These are phyloP conservation scores for Athripsodes cinereus DNA, from an alignment of 2,888 invertebrate genomes.

Conservation along the genomic window DNA sequence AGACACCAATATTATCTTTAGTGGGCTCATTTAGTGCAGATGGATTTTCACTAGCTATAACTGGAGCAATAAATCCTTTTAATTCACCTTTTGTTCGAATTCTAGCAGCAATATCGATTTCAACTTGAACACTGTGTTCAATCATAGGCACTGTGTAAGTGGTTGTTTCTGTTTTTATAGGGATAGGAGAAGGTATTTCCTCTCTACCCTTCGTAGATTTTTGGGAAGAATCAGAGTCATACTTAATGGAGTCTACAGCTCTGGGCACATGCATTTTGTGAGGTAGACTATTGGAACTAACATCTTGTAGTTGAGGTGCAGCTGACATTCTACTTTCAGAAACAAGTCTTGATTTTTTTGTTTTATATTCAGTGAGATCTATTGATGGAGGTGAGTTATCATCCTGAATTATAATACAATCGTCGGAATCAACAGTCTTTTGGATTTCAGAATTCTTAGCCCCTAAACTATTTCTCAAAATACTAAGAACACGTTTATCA, in stretches of 20 bases:
- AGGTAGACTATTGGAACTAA: conserved; percentile 25
- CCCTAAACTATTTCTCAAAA: conserved; percentile 66
- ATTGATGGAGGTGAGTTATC: conserved; percentile 38
- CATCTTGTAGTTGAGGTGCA: conserved; percentile 9
- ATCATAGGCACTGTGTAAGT: background rate
- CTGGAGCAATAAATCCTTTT: conserved; percentile 48
- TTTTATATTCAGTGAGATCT: conserved; percentile 45
- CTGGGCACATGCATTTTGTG: conserved; percentile 62
- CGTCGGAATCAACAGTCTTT: conserved; percentile 45
- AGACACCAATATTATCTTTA: conserved; percentile 33
- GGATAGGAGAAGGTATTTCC: conserved; percentile 18
- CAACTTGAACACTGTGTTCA: conserved; percentile 31
- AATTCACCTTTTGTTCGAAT: conserved; percentile 84
- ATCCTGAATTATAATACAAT: conserved; percentile 47
- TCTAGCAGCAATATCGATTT: conserved; percentile 58
- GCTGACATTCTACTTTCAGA: conserved; percentile 15
- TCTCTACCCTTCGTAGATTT: conserved; percentile 31
- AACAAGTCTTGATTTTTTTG: conserved; percentile 36
- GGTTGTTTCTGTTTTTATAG: conserved; percentile 31
- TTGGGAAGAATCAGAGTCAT: conserved; percentile 43
- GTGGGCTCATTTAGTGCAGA: conserved; percentile 42
- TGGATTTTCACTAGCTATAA: conserved; percentile 27
- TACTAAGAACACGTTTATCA: conserved; percentile 65
- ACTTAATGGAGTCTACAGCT: conserved; percentile 60
- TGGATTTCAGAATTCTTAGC: conserved; percentile 53